Percentiles rank a stretch among this genome's conserved stretches.
phyloP scores from a whole-genome alignment of 2,888 invertebrate genomes.

The Andrena camellia region DNA sequence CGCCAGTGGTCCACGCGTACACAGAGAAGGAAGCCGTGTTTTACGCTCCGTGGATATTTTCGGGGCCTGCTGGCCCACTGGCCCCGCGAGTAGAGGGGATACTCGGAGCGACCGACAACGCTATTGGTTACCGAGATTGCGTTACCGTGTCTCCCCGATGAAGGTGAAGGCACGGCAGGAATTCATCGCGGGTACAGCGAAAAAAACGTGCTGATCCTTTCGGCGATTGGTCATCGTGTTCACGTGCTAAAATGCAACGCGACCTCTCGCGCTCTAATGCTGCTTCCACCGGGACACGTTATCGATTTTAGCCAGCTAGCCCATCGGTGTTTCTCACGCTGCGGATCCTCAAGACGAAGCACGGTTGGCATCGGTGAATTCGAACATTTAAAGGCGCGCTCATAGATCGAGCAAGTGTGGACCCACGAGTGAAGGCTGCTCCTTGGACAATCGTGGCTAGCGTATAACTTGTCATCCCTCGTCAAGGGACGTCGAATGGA shows the following conservation, averaged over 20 bases:
- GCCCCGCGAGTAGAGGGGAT: conserved; percentile 29
- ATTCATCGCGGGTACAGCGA: conserved; percentile 57
- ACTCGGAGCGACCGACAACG: conserved; percentile 57
- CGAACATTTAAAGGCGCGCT: conserved; percentile 17
- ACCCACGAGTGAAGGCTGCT: conserved; percentile 29
- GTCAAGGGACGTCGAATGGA: conserved; percentile 30
- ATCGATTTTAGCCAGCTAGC: conserved; percentile 2
- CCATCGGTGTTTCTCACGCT: conserved; percentile 49
- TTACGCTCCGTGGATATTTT: conserved; percentile 69
- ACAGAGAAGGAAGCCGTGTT: conserved; percentile 55
- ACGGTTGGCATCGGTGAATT: conserved; percentile 4
- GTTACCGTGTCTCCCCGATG: conserved; percentile 62
- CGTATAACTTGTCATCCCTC: conserved; percentile 60
- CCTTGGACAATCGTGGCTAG: conserved; percentile 52
- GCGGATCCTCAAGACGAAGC: neutral
- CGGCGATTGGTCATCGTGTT: conserved; percentile 24
- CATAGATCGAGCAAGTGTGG: conserved; percentile 55
- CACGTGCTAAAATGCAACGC: conserved; percentile 11
- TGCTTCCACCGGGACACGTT: neutral
- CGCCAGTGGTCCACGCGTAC: conserved; percentile 30
- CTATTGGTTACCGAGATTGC: conserved; percentile 72
- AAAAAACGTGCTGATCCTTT: conserved; percentile 43
- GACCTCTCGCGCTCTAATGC: neutral
- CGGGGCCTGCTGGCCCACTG: conserved; percentile 56
- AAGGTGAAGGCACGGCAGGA: conserved; percentile 52